Evolutionary conservation across 2,888 invertebrate species (phyloP), one percentile per base, ranked within the genome.

Genomic region (Tachystola acroxantha): DNA sequence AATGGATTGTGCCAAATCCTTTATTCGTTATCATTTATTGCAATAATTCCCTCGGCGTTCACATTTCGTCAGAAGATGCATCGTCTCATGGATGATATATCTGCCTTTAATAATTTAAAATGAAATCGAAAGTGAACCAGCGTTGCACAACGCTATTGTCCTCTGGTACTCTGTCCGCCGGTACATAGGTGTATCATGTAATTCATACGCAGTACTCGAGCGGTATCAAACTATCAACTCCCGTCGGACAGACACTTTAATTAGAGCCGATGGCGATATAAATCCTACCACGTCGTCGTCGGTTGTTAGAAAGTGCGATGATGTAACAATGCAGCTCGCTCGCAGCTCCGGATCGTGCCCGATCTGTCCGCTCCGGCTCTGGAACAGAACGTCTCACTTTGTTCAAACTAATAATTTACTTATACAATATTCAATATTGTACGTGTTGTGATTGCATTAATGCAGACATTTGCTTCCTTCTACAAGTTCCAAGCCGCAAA

Each of bases 81-180:
- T 58, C 53, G 48, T 45, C 51, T 45, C 50, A 54, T 52, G 54
- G 59, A 61, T 64, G 56, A 54, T 34, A 56, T 53, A 55, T 49
- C 53, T 47, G 61, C n/a, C n/a, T n/a, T n/a, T 63, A 48, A 60
- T 61, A 58, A 57, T 61, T 55, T 50, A 54, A 60, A 51, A 65
- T 54, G 68, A 74, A 70, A 72, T 68, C 50, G 71, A 76, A 78
- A 74, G 75, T 68, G 59, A 54, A 45, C 45, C 42, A 30, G 48
- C 52, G 69, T 79, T 78, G 63, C 75, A 67, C 63, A 78, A 77
- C 60, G 54, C 69, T 48, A 76, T 80, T 79, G 78, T 78, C 68
- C 69, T 62, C 64, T 50, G 45, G 50, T 52, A 45, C 46, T 48
- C 46, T 48, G 50, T 39, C 45, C 24, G 24, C n/a, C 24, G 24